A percentile compares a stretch with the other conserved stretches of the same genome.
phyloP scores from a whole-genome alignment of 2,113 vertebrate genomes.

The Eolophus roseicapilla region DNA sequence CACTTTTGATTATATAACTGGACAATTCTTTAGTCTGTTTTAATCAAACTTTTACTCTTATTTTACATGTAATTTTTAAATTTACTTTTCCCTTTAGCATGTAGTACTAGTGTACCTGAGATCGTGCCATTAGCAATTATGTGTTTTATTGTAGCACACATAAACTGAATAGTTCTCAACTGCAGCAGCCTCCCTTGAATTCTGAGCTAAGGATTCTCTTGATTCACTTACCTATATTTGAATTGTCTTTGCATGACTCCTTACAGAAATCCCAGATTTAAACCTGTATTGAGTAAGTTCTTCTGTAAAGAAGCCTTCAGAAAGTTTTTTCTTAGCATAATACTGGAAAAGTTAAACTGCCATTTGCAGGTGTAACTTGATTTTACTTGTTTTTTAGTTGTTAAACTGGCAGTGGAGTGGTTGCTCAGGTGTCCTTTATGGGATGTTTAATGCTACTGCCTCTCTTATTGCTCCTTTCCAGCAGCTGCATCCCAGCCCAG shows the following conservation, averaged over 20 bases:
- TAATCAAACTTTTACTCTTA: not conserved
- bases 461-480: not conserved
- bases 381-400: not conserved
- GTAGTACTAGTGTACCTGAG: not conserved
- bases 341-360: not conserved
- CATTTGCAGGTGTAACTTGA: not conserved
- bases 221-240: not conserved
- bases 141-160: not conserved
- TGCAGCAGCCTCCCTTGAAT: not conserved
- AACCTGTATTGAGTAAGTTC: not conserved
- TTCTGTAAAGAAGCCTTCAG: not conserved
- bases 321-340: not conserved
- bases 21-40: not conserved
- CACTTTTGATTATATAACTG: not conserved
- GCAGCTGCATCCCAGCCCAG: not conserved
- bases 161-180: not conserved
- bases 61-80: not conserved
- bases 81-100: not conserved
- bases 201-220: not conserved
- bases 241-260: not conserved
- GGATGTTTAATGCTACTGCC: not conserved
- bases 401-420: not conserved
- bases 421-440: not conserved
- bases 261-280: not conserved
- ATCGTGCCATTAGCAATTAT: fast-evolving